These are phyloP conservation scores for Cherax quadricarinatus DNA, from an alignment of 1,140 invertebrate species.

Conservation along the genomic window DNA sequence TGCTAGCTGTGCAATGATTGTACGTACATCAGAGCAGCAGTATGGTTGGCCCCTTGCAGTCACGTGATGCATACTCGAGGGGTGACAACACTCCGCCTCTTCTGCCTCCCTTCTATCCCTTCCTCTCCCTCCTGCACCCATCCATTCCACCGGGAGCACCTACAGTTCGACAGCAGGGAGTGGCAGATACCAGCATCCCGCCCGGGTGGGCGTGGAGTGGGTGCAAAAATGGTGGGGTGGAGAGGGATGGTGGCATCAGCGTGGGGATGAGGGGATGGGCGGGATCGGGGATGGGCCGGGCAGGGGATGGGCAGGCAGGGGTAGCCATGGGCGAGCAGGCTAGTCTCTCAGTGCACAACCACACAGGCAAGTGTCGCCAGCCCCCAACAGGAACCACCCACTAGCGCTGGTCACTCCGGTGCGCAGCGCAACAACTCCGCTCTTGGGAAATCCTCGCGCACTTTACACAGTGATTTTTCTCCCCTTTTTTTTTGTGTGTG, in stretches of 20 bases:
- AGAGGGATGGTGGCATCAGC: not conserved
- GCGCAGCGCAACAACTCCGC: not conserved
- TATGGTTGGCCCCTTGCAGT: not conserved
- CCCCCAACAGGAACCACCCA: not conserved
- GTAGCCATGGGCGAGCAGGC: not conserved
- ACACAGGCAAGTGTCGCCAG: not conserved
- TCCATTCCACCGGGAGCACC: no score
- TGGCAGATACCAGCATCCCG: no score
- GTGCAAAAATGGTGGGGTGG: not conserved
- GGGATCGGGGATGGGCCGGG: no score
- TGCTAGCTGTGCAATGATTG: not conserved
- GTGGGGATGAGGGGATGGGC: not conserved
- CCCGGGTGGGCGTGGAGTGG: not conserved
- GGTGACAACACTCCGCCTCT: no score
- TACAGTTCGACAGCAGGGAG: no score
- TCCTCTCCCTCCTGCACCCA: no score
- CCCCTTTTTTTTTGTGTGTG: no score
- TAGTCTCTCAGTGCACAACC: not conserved
- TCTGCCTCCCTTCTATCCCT: no score
- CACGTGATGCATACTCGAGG: not conserved
- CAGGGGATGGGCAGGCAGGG: not conserved
- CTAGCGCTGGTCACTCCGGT: not conserved
- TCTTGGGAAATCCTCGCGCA: not conserved
- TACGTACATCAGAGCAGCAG: not conserved
- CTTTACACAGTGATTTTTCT: no score